A percentile compares a stretch with the other conserved stretches of the same genome.
Conservation (phyloP, 2,113 vertebrate genomes). For the Amazona guildingii region DNA sequence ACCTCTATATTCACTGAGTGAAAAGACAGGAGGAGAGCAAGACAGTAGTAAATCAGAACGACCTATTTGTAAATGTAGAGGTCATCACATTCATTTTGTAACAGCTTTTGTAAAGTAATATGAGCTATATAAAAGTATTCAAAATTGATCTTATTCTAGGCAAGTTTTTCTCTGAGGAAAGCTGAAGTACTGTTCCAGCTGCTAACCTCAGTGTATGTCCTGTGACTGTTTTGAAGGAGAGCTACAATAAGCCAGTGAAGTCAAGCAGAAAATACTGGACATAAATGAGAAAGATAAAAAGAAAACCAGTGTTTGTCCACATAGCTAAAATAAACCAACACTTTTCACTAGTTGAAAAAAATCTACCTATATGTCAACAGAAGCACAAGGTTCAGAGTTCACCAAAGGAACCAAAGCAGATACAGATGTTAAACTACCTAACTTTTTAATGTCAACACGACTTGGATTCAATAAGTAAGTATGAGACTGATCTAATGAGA, state of each 20-base stretch:
- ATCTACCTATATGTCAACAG: neutral
- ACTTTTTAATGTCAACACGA: neutral
- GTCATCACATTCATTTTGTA: neutral
- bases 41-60: neutral
- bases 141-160: neutral
- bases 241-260: constrained; percentile 5
- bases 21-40: neutral
- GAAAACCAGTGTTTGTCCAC: neutral
- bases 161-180: constrained; percentile 11
- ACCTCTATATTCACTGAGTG: neutral
- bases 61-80: neutral
- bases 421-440: neutral
- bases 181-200: neutral
- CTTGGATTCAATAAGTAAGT: neutral
- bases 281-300: constrained; percentile 12
- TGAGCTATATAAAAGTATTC: neutral
- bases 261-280: constrained; percentile 16
- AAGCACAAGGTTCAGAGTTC: neutral
- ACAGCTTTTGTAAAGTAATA: constrained; percentile 15
- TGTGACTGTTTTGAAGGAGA: constrained; percentile 17
- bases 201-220: neutral
- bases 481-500: constrained; percentile 20
- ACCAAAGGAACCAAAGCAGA: neutral
- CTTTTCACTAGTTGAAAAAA: neutral
- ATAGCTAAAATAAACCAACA: neutral